A percentile compares a stretch with the other conserved stretches of the same genome.
phyloP scores from a whole-genome alignment of 2,888 invertebrate genomes.

The Yponomeuta malinellus region DNA sequence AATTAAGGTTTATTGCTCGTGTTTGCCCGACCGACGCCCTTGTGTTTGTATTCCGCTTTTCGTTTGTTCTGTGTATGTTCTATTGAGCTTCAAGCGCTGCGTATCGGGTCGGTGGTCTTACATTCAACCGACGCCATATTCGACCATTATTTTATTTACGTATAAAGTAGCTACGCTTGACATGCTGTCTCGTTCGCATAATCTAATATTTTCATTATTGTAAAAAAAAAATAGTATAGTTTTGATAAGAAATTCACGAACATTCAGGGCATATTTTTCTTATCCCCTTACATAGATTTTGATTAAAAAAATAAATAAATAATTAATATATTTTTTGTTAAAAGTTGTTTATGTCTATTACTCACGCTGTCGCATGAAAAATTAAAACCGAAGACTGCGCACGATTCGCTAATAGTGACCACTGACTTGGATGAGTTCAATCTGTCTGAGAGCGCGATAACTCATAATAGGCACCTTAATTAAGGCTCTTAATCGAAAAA shows the following conservation, averaged over 20 bases:
- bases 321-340: too few relatives aligned
- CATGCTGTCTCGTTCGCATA: too few relatives aligned
- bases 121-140: background rate
- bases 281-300: too few relatives aligned
- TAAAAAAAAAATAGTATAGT: too few relatives aligned
- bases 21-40: slow-evolving; percentile 5
- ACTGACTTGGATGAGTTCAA: slow-evolving; percentile 11
- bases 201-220: too few relatives aligned
- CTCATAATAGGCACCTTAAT: slow-evolving; percentile 39
- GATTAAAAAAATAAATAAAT: too few relatives aligned
- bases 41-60: background rate
- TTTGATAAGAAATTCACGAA: too few relatives aligned
- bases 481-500: slow-evolving; percentile 46
- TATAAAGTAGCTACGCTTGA: too few relatives aligned
- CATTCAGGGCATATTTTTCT: too few relatives aligned
- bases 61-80: background rate
- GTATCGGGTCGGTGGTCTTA: too few relatives aligned
- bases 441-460: slow-evolving; percentile 16
- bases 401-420: slow-evolving; percentile 5
- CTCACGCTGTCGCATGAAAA: background rate
- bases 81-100: background rate
- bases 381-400: background rate
- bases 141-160: too few relatives aligned
- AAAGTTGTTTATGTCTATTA: background rate
- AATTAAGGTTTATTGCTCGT: slow-evolving; percentile 45